Percentiles rank a stretch among this genome's conserved stretches.
These are phyloP conservation scores for Luscinia megarhynchos DNA, from an alignment of 2,797 vertebrate species.

Conservation along the genomic window DNA sequence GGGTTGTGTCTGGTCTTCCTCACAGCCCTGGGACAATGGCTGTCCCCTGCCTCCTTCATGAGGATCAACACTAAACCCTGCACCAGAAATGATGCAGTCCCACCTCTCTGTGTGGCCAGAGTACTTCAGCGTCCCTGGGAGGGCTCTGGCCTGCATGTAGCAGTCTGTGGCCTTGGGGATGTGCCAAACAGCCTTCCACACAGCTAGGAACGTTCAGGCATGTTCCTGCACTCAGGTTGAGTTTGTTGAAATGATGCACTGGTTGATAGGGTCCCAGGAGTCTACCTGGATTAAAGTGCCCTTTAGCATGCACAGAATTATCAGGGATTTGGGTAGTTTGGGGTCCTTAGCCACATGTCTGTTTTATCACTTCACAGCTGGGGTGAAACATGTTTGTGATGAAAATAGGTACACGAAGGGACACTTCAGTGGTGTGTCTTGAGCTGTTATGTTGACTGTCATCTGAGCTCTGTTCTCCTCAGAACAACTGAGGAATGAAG, in stretches of 20 bases:
- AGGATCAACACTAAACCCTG: neutral
- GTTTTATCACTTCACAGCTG: neutral
- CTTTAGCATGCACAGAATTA: neutral
- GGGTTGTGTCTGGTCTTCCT: neutral
- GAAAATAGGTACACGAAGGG: neutral
- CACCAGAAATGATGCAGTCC: neutral
- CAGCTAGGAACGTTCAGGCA: neutral
- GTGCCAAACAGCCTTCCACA: neutral
- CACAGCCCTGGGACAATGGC: neutral
- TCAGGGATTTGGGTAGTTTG: neutral
- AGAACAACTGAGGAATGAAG: neutral
- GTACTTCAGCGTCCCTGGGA: neutral
- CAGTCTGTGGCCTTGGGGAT: neutral
- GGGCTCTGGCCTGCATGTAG: fast-evolving
- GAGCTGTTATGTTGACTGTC: neutral
- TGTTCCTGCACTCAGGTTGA: neutral
- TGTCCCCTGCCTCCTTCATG: neutral
- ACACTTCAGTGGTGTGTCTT: neutral
- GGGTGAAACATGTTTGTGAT: neutral
- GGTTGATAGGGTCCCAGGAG: neutral
- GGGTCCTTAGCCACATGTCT: neutral
- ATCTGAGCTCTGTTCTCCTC: neutral
- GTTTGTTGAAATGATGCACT: neutral
- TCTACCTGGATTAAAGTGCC: neutral
- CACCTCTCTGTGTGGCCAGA: neutral